phyloP scores from a whole-genome alignment of 2,797 vertebrate species.

The Austrolebias charrua region DNA sequence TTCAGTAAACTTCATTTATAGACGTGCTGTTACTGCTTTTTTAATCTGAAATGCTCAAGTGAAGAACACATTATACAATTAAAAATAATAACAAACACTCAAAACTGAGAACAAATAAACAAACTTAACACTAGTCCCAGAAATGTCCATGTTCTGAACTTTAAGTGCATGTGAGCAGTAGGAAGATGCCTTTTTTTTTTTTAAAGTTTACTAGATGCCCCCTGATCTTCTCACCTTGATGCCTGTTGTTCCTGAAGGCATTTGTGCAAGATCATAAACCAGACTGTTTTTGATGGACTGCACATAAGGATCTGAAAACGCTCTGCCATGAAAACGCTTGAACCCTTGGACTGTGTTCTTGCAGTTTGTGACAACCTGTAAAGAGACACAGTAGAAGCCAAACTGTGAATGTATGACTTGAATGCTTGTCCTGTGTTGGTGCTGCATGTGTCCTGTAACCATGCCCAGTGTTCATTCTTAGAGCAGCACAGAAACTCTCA shows the following conservation, averaged over 20 bases:
- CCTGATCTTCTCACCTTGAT: conserved; percentile 84
- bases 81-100: too few relatives aligned
- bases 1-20: too few relatives aligned
- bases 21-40: too few relatives aligned
- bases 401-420: background rate
- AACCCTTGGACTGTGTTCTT: conserved; percentile 98
- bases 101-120: too few relatives aligned
- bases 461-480: background rate
- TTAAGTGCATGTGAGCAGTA: too few relatives aligned
- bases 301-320: conserved; percentile 93
- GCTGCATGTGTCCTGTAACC: background rate
- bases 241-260: conserved; percentile 91
- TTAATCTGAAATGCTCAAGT: too few relatives aligned
- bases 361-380: conserved; percentile 93
- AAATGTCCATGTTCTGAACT: too few relatives aligned
- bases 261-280: conserved; percentile 91
- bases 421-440: background rate
- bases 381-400: background rate
- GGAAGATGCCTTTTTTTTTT: too few relatives aligned
- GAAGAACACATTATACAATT: too few relatives aligned
- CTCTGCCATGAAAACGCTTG: conserved; percentile 96
- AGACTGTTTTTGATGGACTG: conserved; percentile 88
- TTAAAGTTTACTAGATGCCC: background rate
- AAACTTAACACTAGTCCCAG: too few relatives aligned
- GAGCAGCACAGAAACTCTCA: background rate